These are phyloP conservation scores for Pseudotriccus pelzelni DNA, from an alignment of 2,797 vertebrate species.

Conservation along the genomic window DNA sequence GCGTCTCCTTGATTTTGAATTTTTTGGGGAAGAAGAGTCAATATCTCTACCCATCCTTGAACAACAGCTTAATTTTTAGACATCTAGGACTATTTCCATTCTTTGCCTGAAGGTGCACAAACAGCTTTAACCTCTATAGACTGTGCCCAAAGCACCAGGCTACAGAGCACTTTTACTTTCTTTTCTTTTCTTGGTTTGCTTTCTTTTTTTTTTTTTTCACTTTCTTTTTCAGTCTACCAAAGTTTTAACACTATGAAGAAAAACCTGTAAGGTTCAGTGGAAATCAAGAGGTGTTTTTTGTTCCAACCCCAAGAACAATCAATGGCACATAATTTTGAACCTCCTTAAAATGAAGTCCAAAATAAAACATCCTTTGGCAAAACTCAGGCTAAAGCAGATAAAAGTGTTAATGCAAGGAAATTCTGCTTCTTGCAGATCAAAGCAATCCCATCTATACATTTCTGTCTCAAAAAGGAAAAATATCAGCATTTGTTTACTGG, in stretches of 20 bases:
- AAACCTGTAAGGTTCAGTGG: neutral
- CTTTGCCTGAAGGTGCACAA: neutral
- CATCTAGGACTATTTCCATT: neutral
- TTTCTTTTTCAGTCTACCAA: neutral
- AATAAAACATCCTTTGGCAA: neutral
- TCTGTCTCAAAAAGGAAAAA: neutral
- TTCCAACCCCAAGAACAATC: neutral
- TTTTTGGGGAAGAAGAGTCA: neutral
- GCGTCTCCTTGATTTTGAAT: neutral
- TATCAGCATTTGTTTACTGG: neutral
- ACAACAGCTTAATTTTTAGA: neutral
- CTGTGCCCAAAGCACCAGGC: neutral
- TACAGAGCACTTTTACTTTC: neutral
- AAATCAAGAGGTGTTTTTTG: neutral
- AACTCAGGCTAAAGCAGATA: neutral
- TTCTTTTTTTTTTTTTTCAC: too few species aligned
- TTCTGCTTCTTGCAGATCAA: neutral
- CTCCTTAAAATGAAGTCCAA: neutral
- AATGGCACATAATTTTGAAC: neutral
- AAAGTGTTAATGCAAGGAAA: neutral
- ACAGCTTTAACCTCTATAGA: neutral
- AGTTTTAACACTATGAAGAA: neutral
- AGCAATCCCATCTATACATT: neutral
- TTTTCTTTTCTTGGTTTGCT: too few species aligned
- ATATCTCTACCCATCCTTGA: neutral